Percentiles rank a stretch among this genome's conserved stretches.
Evolutionary conservation across 2,888 invertebrate genomes (phyloP).

Genomic region (Ferdinandea cuprea): DNA sequence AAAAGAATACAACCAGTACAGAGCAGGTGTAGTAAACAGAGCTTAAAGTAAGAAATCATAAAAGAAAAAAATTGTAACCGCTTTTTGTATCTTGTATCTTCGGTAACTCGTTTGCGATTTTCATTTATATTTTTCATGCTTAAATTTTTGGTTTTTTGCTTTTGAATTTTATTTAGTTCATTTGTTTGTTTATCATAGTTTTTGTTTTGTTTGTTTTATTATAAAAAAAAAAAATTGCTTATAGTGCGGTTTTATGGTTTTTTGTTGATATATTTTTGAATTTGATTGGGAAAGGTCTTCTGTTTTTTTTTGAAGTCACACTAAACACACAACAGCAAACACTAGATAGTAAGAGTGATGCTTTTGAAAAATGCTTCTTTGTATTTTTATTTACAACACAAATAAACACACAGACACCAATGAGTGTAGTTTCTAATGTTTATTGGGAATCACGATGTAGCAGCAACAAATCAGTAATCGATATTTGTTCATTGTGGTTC

Average conservation of each 20-base stretch:
- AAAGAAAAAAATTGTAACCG: constrained; percentile 52
- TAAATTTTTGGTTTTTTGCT: constrained; percentile 29
- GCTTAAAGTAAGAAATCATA: constrained; percentile 73
- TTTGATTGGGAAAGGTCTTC: neutral
- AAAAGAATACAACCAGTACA: constrained; percentile 54
- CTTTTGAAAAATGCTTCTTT: constrained; percentile 61
- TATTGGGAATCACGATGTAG: constrained; percentile 17
- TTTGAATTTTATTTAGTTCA: constrained; percentile 27
- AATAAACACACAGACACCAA: neutral
- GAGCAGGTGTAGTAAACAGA: constrained; percentile 66
- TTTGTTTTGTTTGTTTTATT: constrained; percentile 24
- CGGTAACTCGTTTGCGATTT: constrained; percentile 36
- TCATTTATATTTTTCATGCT: constrained; percentile 7
- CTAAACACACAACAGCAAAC: constrained; percentile 24
- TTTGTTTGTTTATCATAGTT: constrained; percentile 23
- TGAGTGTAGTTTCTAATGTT: constrained; percentile 43
- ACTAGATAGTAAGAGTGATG: constrained; percentile 12
- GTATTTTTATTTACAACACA: constrained; percentile 21
- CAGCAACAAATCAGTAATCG: constrained; percentile 19
- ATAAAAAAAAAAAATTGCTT: constrained; percentile 43
- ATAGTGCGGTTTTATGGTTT: constrained; percentile 60
- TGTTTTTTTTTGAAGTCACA: neutral
- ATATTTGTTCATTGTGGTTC: constrained; percentile 34
- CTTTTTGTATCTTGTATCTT: constrained; percentile 42
- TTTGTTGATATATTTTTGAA: constrained; percentile 34